A percentile compares a stretch with the other conserved stretches of the same genome.
Conservation (phyloP, 2,888 invertebrate species). For the Rhingia campestris region DNA sequence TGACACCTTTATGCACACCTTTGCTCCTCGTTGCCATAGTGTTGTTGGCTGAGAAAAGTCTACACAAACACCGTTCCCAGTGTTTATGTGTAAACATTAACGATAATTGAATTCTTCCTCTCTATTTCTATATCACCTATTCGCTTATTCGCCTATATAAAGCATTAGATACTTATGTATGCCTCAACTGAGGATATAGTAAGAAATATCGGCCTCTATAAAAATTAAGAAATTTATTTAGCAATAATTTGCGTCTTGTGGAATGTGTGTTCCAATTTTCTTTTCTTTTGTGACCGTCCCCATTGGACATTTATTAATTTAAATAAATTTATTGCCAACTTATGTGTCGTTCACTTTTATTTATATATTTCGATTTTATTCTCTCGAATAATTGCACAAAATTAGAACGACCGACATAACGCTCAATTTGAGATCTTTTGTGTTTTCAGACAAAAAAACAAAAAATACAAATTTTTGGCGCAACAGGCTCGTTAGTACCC, state of each 20-base stretch:
- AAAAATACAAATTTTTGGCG: no score
- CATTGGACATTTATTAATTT: slow-evolving; percentile 53
- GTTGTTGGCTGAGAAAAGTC: slow-evolving; percentile 40
- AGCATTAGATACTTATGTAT: neutral
- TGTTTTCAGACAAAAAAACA: slow-evolving; percentile 17
- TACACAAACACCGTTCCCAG: slow-evolving; percentile 34
- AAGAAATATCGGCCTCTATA: slow-evolving; percentile 4
- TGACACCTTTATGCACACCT: slow-evolving; percentile 70
- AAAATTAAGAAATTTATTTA: slow-evolving; percentile 36
- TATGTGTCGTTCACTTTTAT: slow-evolving; percentile 50
- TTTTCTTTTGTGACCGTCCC: neutral
- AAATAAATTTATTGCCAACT: slow-evolving; percentile 61
- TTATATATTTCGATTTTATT: slow-evolving; percentile 35
- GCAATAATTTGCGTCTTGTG: slow-evolving; percentile 40
- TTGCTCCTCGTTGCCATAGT: neutral
- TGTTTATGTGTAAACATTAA: slow-evolving; percentile 47
- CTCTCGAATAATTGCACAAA: slow-evolving; percentile 7
- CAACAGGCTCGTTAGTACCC: no score
- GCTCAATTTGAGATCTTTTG: slow-evolving; percentile 50
- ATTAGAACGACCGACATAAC: slow-evolving; percentile 30
- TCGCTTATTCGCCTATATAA: no score
- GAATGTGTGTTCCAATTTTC: slow-evolving; percentile 64
- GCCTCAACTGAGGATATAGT: neutral
- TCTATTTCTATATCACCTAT: slow-evolving; percentile 24
- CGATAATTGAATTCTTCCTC: slow-evolving; percentile 36